Percentiles rank a stretch among this genome's conserved stretches.
Conservation (phyloP, 2,113 vertebrate species). For the Sitta europaea region DNA sequence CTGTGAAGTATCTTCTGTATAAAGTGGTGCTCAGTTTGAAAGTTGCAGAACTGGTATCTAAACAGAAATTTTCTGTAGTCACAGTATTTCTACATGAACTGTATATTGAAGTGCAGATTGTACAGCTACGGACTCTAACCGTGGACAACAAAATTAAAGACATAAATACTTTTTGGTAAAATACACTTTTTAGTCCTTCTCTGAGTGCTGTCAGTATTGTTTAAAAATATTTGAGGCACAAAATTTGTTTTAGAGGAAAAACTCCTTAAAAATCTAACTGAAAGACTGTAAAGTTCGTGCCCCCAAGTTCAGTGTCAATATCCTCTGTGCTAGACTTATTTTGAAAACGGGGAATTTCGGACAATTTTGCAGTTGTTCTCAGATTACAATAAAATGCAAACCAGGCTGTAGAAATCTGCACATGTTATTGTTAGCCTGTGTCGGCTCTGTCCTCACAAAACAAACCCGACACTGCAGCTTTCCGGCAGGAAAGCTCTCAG, state of each 20-base stretch:
- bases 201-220: background rate
- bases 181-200: background rate
- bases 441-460: conserved; percentile 44
- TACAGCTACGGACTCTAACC: background rate
- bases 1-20: background rate
- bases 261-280: background rate
- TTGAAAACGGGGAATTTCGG: background rate
- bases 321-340: background rate
- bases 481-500: conserved; percentile 27
- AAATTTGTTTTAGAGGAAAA: background rate
- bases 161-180: background rate
- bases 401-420: conserved; percentile 21
- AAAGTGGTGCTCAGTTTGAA: background rate
- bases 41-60: background rate
- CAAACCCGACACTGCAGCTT: conserved; percentile 39
- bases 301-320: background rate
- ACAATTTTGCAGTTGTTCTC: conserved; percentile 34
- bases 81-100: background rate
- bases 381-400: conserved; percentile 47
- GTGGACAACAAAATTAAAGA: background rate
- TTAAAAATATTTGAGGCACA: background rate
- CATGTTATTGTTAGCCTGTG: conserved; percentile 34
- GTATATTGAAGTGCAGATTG: background rate
- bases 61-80: background rate
- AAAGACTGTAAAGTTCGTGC: background rate